Evolutionary conservation across 2,888 invertebrate genomes (phyloP).

Genomic region (Drosophila longiperda): DNA sequence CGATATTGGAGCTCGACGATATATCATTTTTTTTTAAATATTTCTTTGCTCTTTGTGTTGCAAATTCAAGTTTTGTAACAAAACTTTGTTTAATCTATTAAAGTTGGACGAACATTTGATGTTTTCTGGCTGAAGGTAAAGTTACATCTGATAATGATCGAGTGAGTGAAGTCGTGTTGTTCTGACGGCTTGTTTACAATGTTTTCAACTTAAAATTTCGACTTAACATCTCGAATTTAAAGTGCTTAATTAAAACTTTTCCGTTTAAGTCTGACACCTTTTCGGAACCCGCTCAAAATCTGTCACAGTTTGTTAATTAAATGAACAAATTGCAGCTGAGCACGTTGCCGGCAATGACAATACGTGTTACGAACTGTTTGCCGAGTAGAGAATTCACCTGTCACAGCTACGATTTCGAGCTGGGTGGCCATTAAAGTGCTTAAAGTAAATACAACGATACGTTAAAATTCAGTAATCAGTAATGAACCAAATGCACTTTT

Average conservation of each 20-base stretch:
- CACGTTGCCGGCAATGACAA: constrained; percentile 22
- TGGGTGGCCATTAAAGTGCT: not conserved
- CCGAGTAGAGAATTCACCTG: constrained; percentile 12
- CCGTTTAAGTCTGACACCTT: constrained; percentile 19
- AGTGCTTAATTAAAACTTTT: constrained; percentile 58
- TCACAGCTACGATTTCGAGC: constrained; percentile 7
- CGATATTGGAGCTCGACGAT: not conserved
- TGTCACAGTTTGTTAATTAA: constrained; percentile 61
- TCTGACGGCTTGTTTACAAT: not conserved
- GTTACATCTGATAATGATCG: not conserved
- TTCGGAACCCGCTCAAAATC: constrained; percentile 16
- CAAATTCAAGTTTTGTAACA: not conserved
- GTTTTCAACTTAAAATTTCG: constrained; percentile 3
- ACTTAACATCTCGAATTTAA: constrained; percentile 26
- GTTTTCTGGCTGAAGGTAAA: not conserved
- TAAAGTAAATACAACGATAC: not conserved
- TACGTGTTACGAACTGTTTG: constrained; percentile 2
- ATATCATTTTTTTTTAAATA: not conserved
- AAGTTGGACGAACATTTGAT: not conserved
- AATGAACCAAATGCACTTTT: not conserved
- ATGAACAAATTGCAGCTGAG: constrained; percentile 53
- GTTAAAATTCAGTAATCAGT: not conserved
- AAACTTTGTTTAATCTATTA: constrained; percentile 2
- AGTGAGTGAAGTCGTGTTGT: not conserved
- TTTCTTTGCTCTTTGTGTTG: constrained; percentile 5